A percentile compares a stretch with the other conserved stretches of the same genome.
Conservation (phyloP, 2,113 vertebrate genomes). For the Lanius ludovicianus region DNA sequence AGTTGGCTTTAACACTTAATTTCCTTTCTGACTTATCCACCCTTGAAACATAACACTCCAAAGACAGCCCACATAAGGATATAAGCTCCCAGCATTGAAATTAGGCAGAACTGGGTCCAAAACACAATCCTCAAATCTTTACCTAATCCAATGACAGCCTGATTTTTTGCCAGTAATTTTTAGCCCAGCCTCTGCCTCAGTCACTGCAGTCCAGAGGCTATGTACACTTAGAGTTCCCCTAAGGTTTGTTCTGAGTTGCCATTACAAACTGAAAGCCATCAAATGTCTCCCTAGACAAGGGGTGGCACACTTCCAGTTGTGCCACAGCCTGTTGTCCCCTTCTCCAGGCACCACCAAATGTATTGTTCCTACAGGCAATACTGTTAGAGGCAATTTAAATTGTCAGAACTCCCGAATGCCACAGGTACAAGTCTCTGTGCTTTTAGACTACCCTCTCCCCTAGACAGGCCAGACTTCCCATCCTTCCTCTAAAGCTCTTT, state of each 20-base stretch:
- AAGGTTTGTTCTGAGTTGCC: neutral
- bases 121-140: neutral
- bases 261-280: neutral
- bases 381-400: neutral
- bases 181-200: neutral
- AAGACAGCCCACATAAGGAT: neutral
- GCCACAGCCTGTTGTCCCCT: neutral
- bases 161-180: neutral
- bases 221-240: fast-evolving
- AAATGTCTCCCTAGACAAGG: neutral
- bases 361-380: neutral
- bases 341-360: neutral
- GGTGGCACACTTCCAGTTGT: neutral
- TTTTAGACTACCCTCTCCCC: neutral
- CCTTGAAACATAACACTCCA: neutral
- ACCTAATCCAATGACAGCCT: neutral
- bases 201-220: neutral
- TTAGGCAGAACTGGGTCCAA: neutral
- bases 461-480: neutral
- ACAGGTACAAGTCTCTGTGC: fast-evolving
- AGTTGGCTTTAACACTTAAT: neutral
- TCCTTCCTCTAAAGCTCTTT: neutral
- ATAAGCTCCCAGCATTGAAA: neutral
- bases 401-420: neutral
- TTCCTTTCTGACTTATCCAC: neutral